Evolutionary conservation across 2,113 vertebrate genomes (phyloP), one percentile per base, ranked within the genome.

Genomic region (Cranoglanis bouderius): DNA sequence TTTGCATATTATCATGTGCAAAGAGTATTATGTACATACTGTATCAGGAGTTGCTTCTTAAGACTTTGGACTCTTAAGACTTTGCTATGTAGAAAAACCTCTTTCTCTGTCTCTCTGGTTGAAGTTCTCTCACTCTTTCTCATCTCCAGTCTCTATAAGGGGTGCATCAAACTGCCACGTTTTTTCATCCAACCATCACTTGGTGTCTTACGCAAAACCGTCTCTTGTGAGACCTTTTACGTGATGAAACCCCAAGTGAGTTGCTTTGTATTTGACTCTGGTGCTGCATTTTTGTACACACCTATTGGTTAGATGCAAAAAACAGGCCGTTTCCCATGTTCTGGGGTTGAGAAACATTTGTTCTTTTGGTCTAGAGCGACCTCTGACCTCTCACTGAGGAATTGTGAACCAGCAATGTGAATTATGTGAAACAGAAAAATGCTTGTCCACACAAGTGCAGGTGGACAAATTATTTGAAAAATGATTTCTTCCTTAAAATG

Each of bases 101-200:
- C 55, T 83, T 61, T 83, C 81, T 83, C 67, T 40, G 65, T 53
- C 65, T 85, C 46, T 53, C n/a, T 57, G 49, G 67, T 35, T 49
- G 70, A 32, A 24, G 38, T 72, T 85, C 29, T 35, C 10, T 38
- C 90, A 89, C 92, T 89, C 94, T 95, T 96, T 96, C 96, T 96
- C 95, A 92, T 88, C 94, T 94, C 93, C 94, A 93, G 94, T 92
- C 87, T 87, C 72, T 24, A 53, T 43, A 86, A 90, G 95, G 94
- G 96, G 93, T 96, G 96, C 95, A 96, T 96, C 96, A 96, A 94
- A 94, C 94, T 94, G 95, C 94, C 92, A 93, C 38, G 95, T 96
- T 96, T 95, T 89, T 95, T 93, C 93, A 93, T 87, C 94, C 93
- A 96, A 95, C 95, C 94, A 91, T 89, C 94, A 91, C 94, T 95